Evolutionary conservation across 2,113 vertebrate species (phyloP).

Genomic region (Chloebia gouldiae): DNA sequence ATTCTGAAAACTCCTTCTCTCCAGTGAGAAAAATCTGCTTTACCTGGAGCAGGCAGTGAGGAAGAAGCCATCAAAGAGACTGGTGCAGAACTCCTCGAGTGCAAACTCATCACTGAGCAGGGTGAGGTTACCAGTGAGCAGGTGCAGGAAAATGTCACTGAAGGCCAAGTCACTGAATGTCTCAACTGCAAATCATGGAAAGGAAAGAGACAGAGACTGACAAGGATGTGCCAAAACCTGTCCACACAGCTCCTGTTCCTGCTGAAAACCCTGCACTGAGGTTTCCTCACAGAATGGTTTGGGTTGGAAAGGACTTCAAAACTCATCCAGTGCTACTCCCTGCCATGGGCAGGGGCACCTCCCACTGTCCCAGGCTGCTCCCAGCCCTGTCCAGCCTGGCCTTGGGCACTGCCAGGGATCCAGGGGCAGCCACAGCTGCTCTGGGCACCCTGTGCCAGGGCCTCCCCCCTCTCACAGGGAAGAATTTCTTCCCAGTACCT

Average conservation of each 20-base stretch:
- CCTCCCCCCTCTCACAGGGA: rapidly evolving
- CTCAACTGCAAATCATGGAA: conserved; percentile 75
- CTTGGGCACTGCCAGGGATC: not conserved
- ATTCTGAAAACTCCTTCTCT: not conserved
- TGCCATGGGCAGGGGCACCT: not conserved
- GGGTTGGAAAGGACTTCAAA: not conserved
- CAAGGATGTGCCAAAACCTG: not conserved
- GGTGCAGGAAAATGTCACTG: conserved; percentile 94
- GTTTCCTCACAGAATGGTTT: not conserved
- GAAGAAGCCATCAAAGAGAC: conserved; percentile 91
- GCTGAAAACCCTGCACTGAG: not conserved
- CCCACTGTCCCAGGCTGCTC: not conserved
- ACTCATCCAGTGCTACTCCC: rapidly evolving
- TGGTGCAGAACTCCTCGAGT: conserved; percentile 89
- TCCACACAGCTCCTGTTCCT: not conserved
- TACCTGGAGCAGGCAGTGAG: conserved; percentile 90
- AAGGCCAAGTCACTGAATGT: conserved; percentile 93
- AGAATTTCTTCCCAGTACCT: not conserved
- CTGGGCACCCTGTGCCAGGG: not conserved
- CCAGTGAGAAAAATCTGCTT: not conserved
- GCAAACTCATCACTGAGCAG: conserved; percentile 92
- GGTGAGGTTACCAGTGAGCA: conserved; percentile 90
- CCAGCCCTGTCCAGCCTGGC: not conserved
- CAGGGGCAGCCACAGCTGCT: not conserved
- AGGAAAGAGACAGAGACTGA: not conserved